Conservation (phyloP, 2,113 vertebrate species). For the Neotragus moschatus region DNA sequence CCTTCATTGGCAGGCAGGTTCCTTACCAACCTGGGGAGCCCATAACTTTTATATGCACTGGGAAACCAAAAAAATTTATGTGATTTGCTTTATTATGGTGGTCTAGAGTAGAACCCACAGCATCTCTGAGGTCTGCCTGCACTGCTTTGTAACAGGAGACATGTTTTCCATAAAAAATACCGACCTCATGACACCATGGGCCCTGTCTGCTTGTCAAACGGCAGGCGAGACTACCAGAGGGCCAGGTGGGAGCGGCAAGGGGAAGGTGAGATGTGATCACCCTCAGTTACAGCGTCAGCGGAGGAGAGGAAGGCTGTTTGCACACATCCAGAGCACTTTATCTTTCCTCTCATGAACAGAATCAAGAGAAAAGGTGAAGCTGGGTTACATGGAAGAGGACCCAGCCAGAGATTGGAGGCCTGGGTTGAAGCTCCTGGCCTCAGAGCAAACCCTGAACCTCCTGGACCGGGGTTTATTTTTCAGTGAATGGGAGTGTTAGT, state of each 20-base stretch:
- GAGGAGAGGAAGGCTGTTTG: background rate
- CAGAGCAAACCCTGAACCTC: background rate
- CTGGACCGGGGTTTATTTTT: background rate
- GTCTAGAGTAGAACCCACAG: background rate
- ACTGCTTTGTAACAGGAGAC: background rate
- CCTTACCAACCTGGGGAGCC: background rate
- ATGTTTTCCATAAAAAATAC: background rate
- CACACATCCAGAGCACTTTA: background rate
- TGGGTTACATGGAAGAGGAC: background rate
- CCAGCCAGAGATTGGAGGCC: background rate
- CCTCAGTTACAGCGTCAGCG: fast-evolving
- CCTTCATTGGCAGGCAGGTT: background rate
- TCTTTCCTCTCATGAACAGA: background rate
- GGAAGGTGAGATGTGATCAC: fast-evolving
- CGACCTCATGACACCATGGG: background rate
- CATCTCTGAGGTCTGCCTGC: background rate
- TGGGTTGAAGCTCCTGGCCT: background rate
- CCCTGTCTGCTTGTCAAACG: background rate
- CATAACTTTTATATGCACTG: background rate
- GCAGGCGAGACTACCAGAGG: fast-evolving
- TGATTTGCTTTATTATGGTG: background rate
- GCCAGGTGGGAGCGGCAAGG: fast-evolving
- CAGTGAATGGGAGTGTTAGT: background rate
- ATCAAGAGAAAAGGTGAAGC: background rate
- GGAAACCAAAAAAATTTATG: background rate